A percentile compares a stretch with the other conserved stretches of the same genome.
These are phyloP conservation scores for Perca schrenkii DNA, from an alignment of 2,113 vertebrate genomes.

Conservation along the genomic window DNA sequence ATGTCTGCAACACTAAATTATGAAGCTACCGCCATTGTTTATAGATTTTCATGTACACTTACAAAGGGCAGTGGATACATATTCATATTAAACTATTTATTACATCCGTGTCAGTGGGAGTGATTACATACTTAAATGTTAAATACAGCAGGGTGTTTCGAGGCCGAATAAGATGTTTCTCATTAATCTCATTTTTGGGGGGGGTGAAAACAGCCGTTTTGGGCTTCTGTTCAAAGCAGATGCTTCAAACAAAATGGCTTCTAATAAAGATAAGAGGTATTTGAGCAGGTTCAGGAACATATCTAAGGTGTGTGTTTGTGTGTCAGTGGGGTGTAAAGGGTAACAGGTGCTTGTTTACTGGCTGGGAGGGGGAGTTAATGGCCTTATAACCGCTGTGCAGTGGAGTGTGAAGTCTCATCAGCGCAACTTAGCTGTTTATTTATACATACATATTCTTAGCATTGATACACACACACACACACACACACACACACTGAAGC, in stretches of 20 bases:
- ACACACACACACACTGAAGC: constrained; percentile 1
- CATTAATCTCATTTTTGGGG: neutral
- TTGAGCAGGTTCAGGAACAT: neutral
- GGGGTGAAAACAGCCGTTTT: too few species aligned
- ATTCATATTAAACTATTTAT: neutral
- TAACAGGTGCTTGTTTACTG: constrained; percentile 44
- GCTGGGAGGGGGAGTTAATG: constrained; percentile 49
- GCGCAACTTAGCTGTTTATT: constrained; percentile 32
- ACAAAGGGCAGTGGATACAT: neutral
- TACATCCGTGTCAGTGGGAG: constrained; percentile 5
- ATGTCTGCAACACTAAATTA: neutral
- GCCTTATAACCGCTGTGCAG: constrained; percentile 43
- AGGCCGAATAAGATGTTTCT: neutral
- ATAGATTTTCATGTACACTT: neutral
- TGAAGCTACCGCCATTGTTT: neutral
- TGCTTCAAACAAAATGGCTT: constrained; percentile 1
- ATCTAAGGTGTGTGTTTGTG: constrained; percentile 5
- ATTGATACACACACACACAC: neutral
- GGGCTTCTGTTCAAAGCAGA: neutral
- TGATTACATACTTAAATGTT: constrained; percentile 5
- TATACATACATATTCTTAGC: constrained; percentile 46
- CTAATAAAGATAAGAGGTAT: neutral
- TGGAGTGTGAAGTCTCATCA: constrained; percentile 53
- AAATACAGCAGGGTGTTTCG: neutral
- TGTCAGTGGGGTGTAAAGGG: constrained; percentile 12